Evolutionary conservation across 2,888 invertebrate species (phyloP), one percentile per base, ranked within the genome.

Genomic region (Eledona agricola): DNA sequence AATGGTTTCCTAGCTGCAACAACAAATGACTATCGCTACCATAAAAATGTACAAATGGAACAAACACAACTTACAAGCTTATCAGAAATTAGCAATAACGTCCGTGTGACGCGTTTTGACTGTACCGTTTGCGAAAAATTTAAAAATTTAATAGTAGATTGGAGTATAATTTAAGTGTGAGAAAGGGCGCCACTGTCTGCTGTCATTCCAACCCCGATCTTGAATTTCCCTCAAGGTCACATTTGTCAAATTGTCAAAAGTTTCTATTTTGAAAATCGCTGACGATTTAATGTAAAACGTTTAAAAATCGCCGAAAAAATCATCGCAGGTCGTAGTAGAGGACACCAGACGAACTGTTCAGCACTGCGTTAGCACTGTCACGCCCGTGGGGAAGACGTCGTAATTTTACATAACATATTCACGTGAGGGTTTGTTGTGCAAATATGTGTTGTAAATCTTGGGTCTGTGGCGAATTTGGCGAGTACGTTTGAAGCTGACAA

Each of bases 261-360:
- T 35, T 38, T 40, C 38, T 52, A 46, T 52, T 52, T 52, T 52
- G 52, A 52, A 52, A 52, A 52, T 51, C 34, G 42, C 25, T 32
- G 11, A 11, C 25, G 26, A 17, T 15, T 22, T 46, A 26, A 34
- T 46, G 26, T 34, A 34, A 46, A 46, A 13, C 26, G 9, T 22
- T 37, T 29, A 15, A n/a, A 37, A 29, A 19, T 13, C 11, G 22
- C 3, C 5, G 17, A 22, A 37, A 37, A 16, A 28, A 11, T 15
- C 37, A 37, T 10, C 29, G 15, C 11, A 20, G 26, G 26, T 11
- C 17, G 22, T 26, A 35, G 34, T 46, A 46, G 13, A 9, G 11
- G 3, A 32, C 7, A 17, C 6, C 4, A 17, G n/a, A 9, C 7
- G 9, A 10, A 7, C 4, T 2, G 9, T 7, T 7, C 11, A 3